Base-by-base conservation (phyloP, 92 coral and sea anemone genomes). In the Muricea muricata region DNA sequence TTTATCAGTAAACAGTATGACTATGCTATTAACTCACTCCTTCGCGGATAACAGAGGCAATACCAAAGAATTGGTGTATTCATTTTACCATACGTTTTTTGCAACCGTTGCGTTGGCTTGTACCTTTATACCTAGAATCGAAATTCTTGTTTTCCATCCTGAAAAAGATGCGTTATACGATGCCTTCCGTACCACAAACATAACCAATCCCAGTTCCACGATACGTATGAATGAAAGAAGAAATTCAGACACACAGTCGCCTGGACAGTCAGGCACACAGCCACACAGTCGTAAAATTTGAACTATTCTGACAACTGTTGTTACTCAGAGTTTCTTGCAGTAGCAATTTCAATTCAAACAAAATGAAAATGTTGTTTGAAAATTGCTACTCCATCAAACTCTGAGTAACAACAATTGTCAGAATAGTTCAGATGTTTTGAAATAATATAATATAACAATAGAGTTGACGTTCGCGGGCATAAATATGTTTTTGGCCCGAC, bases 61-160 rank as follows among this genome's bases (percentile, higher is more conserved):
- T 12, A 39, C 12, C 17, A 73, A 73, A 46, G 79, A 73, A 23
- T 32, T 73, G 17, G 25, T 73, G 1, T 42, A 39, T 12, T 73
- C 79, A 42, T 21, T 73, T 4, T 52, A 73, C 35, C 35, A 73
- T 50, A n/a, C 60, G 3, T 73, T 73, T 29, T 73, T 73, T 26
- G 79, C 79, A 20, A 73, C 79, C n/a, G 60, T 47, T 1, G 50
- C 58, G n/a, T 31, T 73, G 28, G 79, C 60, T 23, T 73, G 79
- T 52, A 42, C 52, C 35, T 73, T 73, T 47, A 73, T 73, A 15
- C 79, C 79, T 18, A 73, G 46, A 46, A 30, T 73, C 7, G 79
- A 73, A 21, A 73, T 73, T 73, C 52, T 73, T 12, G 57, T 73
- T 73, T 73, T 73, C 20, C 79, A 73, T 42, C 79, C 79, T 24